These are phyloP conservation scores for Lepetodrilus schrolli DNA, from an alignment of 2,888 invertebrate genomes.

Conservation along the genomic window DNA sequence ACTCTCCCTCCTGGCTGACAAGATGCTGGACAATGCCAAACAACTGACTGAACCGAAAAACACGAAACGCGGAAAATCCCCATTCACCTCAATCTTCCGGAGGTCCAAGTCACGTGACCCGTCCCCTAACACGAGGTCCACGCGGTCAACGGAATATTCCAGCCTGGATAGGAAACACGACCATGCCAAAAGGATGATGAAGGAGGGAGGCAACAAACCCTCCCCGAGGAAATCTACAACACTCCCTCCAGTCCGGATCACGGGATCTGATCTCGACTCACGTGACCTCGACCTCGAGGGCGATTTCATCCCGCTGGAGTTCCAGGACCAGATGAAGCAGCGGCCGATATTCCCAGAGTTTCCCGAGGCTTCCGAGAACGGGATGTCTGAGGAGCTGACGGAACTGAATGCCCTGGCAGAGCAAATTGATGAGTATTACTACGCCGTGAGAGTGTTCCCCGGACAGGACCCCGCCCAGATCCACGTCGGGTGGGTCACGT, in stretches of 20 bases:
- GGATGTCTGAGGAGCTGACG: constrained; percentile 66
- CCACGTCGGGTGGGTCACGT: constrained; percentile 99
- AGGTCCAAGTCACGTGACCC: constrained; percentile 77
- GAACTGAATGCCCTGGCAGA: constrained; percentile 73
- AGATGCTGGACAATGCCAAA: constrained; percentile 48
- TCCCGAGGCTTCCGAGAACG: constrained; percentile 66
- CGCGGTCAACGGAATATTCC: constrained; percentile 64
- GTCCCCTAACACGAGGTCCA: constrained; percentile 59
- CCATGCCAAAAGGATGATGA: constrained; percentile 23
- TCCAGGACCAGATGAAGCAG: constrained; percentile 64
- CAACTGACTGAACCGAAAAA: constrained; percentile 45
- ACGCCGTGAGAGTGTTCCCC: constrained; percentile 88
- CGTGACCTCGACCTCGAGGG: constrained; percentile 34
- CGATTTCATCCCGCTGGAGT: constrained; percentile 66
- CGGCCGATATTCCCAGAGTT: constrained; percentile 50
- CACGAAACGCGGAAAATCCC: constrained; percentile 80
- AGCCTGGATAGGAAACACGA: constrained; percentile 60
- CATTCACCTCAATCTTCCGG: constrained; percentile 83
- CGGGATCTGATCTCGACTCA: constrained; percentile 42
- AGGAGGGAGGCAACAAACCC: constrained; percentile 36
- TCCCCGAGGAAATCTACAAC: constrained; percentile 36
- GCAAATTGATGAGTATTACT: constrained; percentile 96
- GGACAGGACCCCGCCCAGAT: constrained; percentile 96
- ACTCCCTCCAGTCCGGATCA: constrained; percentile 19
- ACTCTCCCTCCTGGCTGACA: constrained; percentile 70